Evolutionary conservation across 2,797 vertebrate species (phyloP).

Genomic region (Hippocampus kuda): DNA sequence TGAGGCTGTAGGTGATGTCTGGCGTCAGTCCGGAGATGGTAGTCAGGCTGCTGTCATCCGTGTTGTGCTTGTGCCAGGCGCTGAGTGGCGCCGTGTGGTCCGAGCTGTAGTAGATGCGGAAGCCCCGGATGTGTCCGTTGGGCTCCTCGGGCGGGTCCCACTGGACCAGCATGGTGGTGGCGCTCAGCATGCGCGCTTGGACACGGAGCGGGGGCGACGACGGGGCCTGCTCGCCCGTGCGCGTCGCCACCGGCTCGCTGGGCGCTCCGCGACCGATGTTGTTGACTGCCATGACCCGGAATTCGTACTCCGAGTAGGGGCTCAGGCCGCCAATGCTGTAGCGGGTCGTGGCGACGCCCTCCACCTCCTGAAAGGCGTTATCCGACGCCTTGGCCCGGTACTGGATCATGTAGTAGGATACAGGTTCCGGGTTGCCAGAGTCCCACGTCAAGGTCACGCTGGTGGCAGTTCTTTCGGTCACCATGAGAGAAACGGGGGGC

Average conservation of each 20-base stretch:
- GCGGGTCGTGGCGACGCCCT: slow-evolving; percentile 88
- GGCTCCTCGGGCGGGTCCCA: slow-evolving; percentile 90
- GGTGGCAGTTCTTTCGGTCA: slow-evolving; percentile 91
- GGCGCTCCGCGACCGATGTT: slow-evolving; percentile 89
- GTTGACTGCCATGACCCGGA: slow-evolving; percentile 85
- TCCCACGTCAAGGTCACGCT: slow-evolving; percentile 94
- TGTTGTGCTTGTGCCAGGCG: slow-evolving; percentile 93
- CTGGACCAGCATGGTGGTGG: slow-evolving; percentile 92
- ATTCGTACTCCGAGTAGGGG: slow-evolving; percentile 89
- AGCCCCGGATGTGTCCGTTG: slow-evolving; percentile 86
- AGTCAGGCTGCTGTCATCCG: slow-evolving; percentile 83
- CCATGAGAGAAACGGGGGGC: slow-evolving; percentile 79
- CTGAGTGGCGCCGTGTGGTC: slow-evolving; percentile 75
- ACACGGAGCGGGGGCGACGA: slow-evolving; percentile 85
- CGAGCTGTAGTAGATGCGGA: slow-evolving; percentile 83
- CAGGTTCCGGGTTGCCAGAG: slow-evolving; percentile 85
- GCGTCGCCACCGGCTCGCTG: slow-evolving; percentile 80
- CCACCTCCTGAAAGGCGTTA: slow-evolving; percentile 84
- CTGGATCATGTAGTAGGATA: slow-evolving; percentile 91
- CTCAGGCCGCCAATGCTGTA: slow-evolving; percentile 94
- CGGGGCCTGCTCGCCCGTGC: slow-evolving; percentile 88
- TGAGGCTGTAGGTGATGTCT: slow-evolving; percentile 88
- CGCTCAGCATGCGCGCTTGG: slow-evolving; percentile 87
- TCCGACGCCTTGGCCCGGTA: slow-evolving; percentile 77
- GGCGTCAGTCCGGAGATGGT: slow-evolving; percentile 85